phyloP scores from a whole-genome alignment of 2,797 vertebrate species.

The Falco berigora region DNA sequence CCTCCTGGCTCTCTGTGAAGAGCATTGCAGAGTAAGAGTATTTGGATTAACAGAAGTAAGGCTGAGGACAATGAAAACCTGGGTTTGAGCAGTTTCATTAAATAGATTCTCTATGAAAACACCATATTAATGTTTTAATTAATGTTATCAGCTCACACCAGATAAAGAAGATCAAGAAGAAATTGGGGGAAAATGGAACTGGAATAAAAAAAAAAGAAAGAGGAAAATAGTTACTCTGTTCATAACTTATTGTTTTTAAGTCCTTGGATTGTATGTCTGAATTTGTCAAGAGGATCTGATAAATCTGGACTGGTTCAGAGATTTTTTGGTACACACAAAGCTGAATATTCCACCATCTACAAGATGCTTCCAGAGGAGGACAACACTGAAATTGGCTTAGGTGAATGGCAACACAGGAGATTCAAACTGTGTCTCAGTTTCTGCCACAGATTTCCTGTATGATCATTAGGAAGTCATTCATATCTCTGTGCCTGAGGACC shows the following conservation, averaged over 20 bases:
- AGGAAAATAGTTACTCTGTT: not conserved
- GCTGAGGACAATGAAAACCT: not conserved
- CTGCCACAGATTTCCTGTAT: not conserved
- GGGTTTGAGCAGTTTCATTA: not conserved
- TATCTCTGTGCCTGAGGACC: not conserved
- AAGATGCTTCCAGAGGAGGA: not conserved
- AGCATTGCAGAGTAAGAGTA: not conserved
- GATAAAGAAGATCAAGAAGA: not conserved
- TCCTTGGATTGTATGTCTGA: not conserved
- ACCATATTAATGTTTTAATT: not conserved
- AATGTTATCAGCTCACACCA: not conserved
- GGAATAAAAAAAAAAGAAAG: not conserved
- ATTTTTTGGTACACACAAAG: not conserved
- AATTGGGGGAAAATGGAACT: not conserved
- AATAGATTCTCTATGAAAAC: not conserved
- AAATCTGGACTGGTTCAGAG: not conserved
- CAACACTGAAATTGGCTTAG: not conserved
- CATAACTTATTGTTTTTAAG: not conserved
- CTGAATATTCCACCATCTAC: not conserved
- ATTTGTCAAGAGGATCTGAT: not conserved
- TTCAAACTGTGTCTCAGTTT: not conserved
- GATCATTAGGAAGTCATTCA: not conserved
- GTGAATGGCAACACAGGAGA: not conserved
- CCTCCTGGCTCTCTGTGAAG: not conserved
- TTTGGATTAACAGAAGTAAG: not conserved